A percentile compares a stretch with the other conserved stretches of the same genome.
Conservation (phyloP, 2,888 invertebrate genomes). For the Parapristionchus giblindavisi region DNA sequence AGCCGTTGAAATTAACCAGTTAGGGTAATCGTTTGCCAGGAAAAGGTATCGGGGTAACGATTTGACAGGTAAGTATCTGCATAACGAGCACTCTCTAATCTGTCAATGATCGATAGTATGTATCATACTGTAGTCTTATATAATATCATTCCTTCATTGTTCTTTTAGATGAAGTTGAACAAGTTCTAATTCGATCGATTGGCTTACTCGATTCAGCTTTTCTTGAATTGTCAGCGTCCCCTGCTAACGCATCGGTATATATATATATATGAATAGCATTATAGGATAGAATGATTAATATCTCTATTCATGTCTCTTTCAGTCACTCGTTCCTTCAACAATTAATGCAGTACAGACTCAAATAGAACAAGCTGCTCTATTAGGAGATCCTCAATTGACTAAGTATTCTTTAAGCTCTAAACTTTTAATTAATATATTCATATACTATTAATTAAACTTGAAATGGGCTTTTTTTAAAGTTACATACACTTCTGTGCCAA, state of each 20-base stretch:
- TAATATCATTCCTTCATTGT: too few species aligned
- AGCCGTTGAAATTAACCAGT: too few species aligned
- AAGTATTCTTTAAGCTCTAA: conserved; percentile 1
- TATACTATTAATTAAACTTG: not conserved
- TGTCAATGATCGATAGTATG: too few species aligned
- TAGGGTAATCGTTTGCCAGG: too few species aligned
- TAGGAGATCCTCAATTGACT: conserved; percentile 41
- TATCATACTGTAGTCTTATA: too few species aligned
- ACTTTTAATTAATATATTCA: not conserved
- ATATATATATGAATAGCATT: not conserved
- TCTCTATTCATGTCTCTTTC: not conserved
- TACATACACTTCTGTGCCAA: not conserved
- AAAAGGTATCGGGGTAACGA: too few species aligned
- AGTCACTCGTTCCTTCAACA: conserved; percentile 46
- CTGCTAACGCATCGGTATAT: conserved; percentile 2
- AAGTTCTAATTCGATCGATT: not conserved
- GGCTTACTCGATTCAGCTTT: conserved; percentile 18
- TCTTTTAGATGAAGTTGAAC: conserved; percentile 31
- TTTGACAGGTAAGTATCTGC: too few species aligned
- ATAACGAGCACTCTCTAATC: too few species aligned
- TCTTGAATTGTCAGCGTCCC: conserved; percentile 26
- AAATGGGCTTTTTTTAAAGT: not conserved
- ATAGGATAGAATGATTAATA: not conserved
- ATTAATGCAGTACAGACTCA: conserved; percentile 49
- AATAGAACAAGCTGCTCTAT: conserved; percentile 51